These are phyloP conservation scores for Shargacucullia verbasci DNA, from an alignment of 2,888 invertebrate species.

Conservation along the genomic window DNA sequence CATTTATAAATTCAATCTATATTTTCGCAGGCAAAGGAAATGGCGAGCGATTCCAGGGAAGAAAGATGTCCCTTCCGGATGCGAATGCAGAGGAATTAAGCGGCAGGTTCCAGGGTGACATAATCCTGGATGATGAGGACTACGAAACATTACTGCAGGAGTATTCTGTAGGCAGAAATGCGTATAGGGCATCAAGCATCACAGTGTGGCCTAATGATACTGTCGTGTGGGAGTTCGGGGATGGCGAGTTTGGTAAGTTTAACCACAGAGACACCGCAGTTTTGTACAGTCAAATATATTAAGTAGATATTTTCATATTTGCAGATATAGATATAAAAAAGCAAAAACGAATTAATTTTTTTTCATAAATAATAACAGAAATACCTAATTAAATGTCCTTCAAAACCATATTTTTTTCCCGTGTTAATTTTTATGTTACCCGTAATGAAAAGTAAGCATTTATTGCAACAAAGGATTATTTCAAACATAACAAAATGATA, in stretches of 20 bases:
- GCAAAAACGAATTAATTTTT: too few species aligned
- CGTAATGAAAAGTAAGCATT: too few species aligned
- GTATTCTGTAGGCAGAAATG: conserved; percentile 76
- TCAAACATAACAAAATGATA: conserved; percentile 11
- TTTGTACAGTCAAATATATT: too few species aligned
- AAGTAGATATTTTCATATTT: too few species aligned
- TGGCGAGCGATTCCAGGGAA: conserved; percentile 13
- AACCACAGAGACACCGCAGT: too few species aligned
- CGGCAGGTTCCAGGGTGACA: conserved; percentile 81
- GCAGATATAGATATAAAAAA: too few species aligned
- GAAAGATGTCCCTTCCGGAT: conserved; percentile 44
- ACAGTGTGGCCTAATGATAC: conserved; percentile 80
- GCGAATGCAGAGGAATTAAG: conserved; percentile 78
- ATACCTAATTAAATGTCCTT: too few species aligned
- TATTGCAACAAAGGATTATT: neutral
- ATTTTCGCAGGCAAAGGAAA: conserved; percentile 31
- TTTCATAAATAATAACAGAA: too few species aligned
- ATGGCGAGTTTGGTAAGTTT: conserved; percentile 77
- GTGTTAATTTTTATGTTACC: too few species aligned
- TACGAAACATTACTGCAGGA: conserved; percentile 74
- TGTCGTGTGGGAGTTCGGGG: conserved; percentile 76
- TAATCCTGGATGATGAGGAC: conserved; percentile 77
- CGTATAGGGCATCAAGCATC: conserved; percentile 72
- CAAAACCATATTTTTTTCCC: too few species aligned
- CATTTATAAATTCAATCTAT: neutral